Conservation (phyloP, 2,888 invertebrate species). For the Panzeria rudis region DNA sequence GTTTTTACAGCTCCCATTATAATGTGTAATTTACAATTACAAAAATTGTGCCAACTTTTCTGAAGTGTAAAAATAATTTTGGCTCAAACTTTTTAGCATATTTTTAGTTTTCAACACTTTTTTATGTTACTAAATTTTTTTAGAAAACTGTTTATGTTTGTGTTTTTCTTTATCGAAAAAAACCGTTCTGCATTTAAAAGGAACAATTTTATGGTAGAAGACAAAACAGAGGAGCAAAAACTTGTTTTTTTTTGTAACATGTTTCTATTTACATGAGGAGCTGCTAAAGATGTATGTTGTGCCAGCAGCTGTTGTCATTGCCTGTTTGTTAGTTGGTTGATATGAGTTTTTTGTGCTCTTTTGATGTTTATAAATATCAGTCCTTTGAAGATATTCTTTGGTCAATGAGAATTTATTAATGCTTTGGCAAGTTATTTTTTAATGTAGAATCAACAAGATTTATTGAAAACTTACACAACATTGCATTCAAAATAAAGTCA, state of each 20-base stretch:
- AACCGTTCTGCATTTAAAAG: not conserved
- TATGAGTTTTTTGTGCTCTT: conserved; percentile 15
- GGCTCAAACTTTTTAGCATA: conserved; percentile 54
- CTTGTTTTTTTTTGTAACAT: conserved; percentile 53
- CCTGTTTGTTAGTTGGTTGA: conserved; percentile 41
- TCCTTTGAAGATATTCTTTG: not conserved
- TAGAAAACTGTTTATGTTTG: not conserved
- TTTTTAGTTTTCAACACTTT: conserved; percentile 41
- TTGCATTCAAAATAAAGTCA: no score
- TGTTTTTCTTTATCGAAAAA: conserved; percentile 22
- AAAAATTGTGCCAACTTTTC: conserved; percentile 64
- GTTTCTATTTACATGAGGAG: conserved; percentile 46
- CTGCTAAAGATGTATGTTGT: conserved; percentile 51
- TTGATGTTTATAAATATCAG: conserved; percentile 26
- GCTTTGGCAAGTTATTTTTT: no score
- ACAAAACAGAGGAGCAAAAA: conserved; percentile 26
- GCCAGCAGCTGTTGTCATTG: conserved; percentile 68
- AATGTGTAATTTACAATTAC: conserved; percentile 50
- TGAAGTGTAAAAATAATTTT: conserved; percentile 65
- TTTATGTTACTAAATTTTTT: conserved; percentile 6
- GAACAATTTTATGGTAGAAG: not conserved
- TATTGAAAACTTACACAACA: no score
- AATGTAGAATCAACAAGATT: no score
- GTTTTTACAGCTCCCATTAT: conserved; percentile 12
- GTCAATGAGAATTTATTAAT: not conserved